A percentile compares a stretch with the other conserved stretches of the same genome.
phyloP scores from a whole-genome alignment of 2,797 vertebrate genomes.

The Chelon labrosus region DNA sequence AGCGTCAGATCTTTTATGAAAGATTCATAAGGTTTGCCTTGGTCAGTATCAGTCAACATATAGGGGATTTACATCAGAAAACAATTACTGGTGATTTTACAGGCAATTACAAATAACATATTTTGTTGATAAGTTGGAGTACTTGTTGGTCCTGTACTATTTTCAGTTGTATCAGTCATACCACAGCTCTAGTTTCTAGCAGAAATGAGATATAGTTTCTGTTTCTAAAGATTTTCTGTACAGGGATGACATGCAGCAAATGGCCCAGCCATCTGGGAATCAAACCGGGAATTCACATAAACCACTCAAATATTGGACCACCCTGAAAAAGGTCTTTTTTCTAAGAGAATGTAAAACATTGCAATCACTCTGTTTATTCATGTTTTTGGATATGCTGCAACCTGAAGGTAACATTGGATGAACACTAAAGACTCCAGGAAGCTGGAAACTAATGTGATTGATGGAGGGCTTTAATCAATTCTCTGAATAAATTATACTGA shows the following conservation, averaged over 20 bases:
- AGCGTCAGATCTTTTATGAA: neutral
- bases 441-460: slow-evolving; percentile 10
- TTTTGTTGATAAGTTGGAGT: too few relatives aligned
- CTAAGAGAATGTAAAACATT: neutral
- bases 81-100: too few relatives aligned
- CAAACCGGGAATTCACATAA: too few relatives aligned
- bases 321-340: neutral
- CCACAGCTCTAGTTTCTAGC: neutral
- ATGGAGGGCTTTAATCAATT: slow-evolving; percentile 8
- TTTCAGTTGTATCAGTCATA: neutral
- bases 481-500: slow-evolving; percentile 7
- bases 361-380: neutral
- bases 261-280: too few relatives aligned
- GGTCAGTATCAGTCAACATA: too few relatives aligned
- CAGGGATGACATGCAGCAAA: too few relatives aligned
- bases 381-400: neutral
- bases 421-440: neutral
- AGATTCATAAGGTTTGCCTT: neutral
- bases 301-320: too few relatives aligned
- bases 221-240: too few relatives aligned
- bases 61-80: too few relatives aligned
- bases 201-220: neutral
- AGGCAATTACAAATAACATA: too few relatives aligned
- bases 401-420: neutral
- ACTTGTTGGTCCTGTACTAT: neutral